These are phyloP conservation scores for Sisor rabdophorus DNA, from an alignment of 2,113 vertebrate species.

Conservation along the genomic window DNA sequence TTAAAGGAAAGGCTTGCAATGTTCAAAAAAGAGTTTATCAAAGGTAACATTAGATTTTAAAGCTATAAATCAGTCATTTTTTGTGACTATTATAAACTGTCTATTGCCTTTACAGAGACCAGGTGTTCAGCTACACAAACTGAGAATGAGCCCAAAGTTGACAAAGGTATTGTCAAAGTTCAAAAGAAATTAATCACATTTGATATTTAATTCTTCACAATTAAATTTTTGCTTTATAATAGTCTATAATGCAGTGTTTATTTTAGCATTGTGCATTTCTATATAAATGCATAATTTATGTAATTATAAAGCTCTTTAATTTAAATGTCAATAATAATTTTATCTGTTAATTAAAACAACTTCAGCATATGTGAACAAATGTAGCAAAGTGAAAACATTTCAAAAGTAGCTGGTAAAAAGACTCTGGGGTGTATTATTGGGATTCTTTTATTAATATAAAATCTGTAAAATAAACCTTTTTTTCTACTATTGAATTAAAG, in stretches of 20 bases:
- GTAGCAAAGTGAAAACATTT: background rate
- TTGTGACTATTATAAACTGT: background rate
- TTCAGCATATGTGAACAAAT: too few species aligned
- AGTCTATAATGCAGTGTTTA: background rate
- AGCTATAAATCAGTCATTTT: constrained; percentile 14
- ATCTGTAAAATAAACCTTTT: background rate
- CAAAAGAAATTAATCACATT: too few species aligned
- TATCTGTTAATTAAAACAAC: background rate
- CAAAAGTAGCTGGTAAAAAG: too few species aligned
- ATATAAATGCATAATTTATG: background rate
- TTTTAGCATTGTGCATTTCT: background rate
- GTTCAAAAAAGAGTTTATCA: constrained; percentile 70
- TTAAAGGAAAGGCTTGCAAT: constrained; percentile 73
- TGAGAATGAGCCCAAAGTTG: constrained; percentile 69
- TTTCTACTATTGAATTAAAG: background rate
- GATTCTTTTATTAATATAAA: background rate
- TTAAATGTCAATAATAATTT: background rate
- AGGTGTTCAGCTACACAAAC: constrained; percentile 76
- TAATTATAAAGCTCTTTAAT: background rate
- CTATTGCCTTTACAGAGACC: constrained; percentile 62
- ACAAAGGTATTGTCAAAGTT: constrained; percentile 78
- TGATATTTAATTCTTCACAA: too few species aligned
- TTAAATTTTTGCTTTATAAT: too few species aligned
- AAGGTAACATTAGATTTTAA: constrained; percentile 67
- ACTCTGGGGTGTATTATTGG: background rate